A percentile compares a stretch with the other conserved stretches of the same genome.
These are phyloP conservation scores for Alca torda DNA, from an alignment of 2,797 vertebrate genomes.

Conservation along the genomic window DNA sequence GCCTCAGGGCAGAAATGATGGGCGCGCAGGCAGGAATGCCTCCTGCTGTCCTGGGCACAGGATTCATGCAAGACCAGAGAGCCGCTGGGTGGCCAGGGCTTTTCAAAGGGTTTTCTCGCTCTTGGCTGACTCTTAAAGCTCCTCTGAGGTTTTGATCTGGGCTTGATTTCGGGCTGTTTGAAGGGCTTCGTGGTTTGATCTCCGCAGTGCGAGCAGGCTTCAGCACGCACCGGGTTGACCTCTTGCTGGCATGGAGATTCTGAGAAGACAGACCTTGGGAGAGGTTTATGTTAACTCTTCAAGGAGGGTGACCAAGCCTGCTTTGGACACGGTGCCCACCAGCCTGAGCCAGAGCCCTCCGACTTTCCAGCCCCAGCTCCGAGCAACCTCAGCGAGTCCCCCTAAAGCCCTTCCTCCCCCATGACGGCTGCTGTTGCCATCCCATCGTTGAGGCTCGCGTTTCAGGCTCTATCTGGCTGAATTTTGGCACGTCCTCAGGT, in stretches of 20 bases:
- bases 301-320: background rate
- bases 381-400: background rate
- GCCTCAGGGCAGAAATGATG: background rate
- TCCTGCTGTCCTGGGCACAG: background rate
- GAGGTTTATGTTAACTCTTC: background rate
- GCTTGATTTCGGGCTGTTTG: background rate
- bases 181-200: background rate
- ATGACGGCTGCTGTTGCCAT: background rate
- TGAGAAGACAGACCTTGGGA: background rate
- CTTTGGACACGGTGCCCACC: background rate
- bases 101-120: background rate
- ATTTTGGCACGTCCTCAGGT: background rate
- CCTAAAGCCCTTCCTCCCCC: background rate
- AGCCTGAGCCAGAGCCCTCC: background rate
- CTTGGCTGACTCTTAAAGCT: background rate
- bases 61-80: background rate
- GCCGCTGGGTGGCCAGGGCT: background rate
- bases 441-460: fast-evolving
- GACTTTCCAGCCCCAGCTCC: background rate
- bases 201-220: background rate
- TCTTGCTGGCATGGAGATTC: background rate
- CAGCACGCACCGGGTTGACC: background rate
- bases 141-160: background rate
- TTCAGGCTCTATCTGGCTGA: background rate
- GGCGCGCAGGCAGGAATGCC: background rate